Conservation (phyloP, 2,797 vertebrate genomes). For the Sorex maritimensis region DNA sequence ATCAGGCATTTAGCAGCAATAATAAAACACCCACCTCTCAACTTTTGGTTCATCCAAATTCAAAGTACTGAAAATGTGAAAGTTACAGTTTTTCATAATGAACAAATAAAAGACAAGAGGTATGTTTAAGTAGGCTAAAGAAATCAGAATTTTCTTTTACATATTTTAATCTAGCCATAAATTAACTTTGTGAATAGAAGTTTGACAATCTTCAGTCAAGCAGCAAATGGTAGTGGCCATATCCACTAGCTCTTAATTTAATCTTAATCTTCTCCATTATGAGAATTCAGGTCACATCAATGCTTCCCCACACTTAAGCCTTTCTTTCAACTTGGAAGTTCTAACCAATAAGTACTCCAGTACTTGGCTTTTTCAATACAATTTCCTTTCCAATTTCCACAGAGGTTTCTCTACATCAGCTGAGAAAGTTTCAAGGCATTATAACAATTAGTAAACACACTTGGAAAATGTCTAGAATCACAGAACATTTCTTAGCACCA, state of each 20-base stretch:
- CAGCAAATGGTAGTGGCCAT: background rate
- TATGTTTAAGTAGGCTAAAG: background rate
- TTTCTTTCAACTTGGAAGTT: background rate
- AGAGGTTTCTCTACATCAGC: background rate
- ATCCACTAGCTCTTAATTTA: background rate
- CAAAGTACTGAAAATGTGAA: constrained; percentile 23
- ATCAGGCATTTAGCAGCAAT: background rate
- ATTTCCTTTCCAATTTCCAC: background rate
- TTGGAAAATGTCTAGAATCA: background rate
- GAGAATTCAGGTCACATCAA: background rate
- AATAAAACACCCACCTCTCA: background rate
- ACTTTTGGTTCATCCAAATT: background rate
- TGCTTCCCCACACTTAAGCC: background rate
- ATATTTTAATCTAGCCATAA: constrained; percentile 20
- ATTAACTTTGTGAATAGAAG: background rate
- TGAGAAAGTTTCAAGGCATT: constrained; percentile 21
- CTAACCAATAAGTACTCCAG: background rate
- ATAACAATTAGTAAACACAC: constrained; percentile 2
- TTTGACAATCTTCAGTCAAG: background rate
- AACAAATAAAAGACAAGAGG: constrained; percentile 44
- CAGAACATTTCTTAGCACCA: constrained; percentile 4
- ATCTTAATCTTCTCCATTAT: background rate
- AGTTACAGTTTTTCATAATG: constrained; percentile 21
- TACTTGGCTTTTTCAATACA: background rate
- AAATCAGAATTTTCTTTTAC: background rate